These are phyloP conservation scores for Lordiphosa andalusiaca DNA, from an alignment of 2,888 invertebrate species.

Conservation along the genomic window DNA sequence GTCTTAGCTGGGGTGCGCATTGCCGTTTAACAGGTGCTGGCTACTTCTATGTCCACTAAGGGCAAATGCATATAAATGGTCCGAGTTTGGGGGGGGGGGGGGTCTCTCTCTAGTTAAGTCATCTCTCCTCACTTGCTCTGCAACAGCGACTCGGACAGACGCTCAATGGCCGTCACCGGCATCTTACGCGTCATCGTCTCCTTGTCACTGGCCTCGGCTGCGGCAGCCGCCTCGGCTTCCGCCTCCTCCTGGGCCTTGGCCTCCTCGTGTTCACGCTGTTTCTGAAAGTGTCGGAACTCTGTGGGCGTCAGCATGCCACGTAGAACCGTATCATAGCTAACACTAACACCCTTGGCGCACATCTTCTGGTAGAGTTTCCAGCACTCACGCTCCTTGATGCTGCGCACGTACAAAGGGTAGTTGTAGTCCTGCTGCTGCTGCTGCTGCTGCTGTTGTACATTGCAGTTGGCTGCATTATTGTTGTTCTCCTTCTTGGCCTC, in stretches of 20 bases:
- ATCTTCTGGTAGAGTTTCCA: conserved; percentile 86
- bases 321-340: conserved; percentile 86
- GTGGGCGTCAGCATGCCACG: conserved; percentile 87
- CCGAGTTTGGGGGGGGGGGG: conserved; percentile 21
- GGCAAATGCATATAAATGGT: conserved; percentile 55
- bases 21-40: conserved; percentile 55
- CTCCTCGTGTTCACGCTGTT: conserved; percentile 78
- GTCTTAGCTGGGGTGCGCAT: conserved; percentile 42
- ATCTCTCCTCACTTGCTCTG: conserved; percentile 49
- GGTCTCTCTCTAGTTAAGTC: background rate
- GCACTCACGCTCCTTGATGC: conserved; percentile 84
- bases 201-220: conserved; percentile 32
- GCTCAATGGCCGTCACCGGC: conserved; percentile 63
- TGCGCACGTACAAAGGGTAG: conserved; percentile 81
- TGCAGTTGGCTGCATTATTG: conserved; percentile 53
- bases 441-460: conserved; percentile 25
- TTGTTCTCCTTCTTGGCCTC: conserved; percentile 64
- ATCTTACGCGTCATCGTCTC: conserved; percentile 38
- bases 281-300: conserved; percentile 85
- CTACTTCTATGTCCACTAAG: conserved; percentile 32
- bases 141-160: conserved; percentile 66
- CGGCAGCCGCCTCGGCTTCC: conserved; percentile 58
- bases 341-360: conserved; percentile 85
- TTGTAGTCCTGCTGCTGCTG: conserved; percentile 57
- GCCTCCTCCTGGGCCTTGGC: conserved; percentile 71